Evolutionary conservation across 2,113 vertebrate species (phyloP).

Genomic region (Pithys albifrons): DNA sequence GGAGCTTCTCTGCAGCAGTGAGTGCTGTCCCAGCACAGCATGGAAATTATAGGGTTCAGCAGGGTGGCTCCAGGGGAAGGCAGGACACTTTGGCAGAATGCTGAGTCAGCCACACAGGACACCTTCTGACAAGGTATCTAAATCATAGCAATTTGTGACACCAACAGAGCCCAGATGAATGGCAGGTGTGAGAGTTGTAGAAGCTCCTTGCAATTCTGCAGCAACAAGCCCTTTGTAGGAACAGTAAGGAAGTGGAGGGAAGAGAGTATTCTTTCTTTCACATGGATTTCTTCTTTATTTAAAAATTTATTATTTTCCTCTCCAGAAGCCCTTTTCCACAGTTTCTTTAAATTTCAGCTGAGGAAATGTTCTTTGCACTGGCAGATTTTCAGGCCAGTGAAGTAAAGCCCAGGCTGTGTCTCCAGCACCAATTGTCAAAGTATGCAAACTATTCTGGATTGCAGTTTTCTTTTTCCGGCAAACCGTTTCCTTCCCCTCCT

Average conservation of each 20-base stretch:
- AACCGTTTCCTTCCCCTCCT: neutral
- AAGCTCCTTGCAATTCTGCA: neutral
- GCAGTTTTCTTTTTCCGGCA: neutral
- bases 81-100: neutral
- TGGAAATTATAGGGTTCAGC: neutral
- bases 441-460: neutral
- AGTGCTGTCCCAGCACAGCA: rapidly evolving
- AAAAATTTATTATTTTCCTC: neutral
- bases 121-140: neutral
- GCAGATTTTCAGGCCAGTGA: neutral
- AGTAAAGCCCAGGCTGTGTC: neutral
- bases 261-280: neutral
- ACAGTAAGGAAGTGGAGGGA: neutral
- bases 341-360: neutral
- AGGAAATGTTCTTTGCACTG: neutral
- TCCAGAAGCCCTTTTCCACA: neutral
- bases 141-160: neutral
- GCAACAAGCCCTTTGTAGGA: neutral
- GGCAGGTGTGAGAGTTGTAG: neutral
- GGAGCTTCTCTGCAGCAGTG: neutral
- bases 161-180: neutral
- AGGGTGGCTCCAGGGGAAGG: neutral
- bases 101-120: neutral
- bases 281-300: neutral
- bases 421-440: neutral